Percentiles rank a stretch among this genome's conserved stretches.
phyloP scores from a whole-genome alignment of 2,113 vertebrate genomes.

The Oryzias woworae region DNA sequence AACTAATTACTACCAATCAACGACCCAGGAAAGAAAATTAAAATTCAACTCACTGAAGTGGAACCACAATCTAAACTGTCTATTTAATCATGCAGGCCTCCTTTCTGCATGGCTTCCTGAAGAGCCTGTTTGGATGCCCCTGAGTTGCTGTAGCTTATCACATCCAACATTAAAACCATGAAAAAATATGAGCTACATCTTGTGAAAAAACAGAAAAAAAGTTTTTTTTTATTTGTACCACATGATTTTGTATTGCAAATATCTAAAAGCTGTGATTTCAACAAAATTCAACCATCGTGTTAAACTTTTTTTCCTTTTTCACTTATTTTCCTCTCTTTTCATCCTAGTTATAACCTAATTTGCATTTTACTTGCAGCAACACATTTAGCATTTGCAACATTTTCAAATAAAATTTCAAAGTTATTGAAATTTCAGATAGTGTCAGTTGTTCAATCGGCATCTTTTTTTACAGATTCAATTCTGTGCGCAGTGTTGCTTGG shows the following conservation, averaged over 20 bases:
- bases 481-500: constrained; percentile 21
- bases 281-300: too few relatives aligned
- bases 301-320: too few relatives aligned
- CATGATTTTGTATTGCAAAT: too few relatives aligned
- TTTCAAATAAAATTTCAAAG: not conserved
- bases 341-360: too few relatives aligned
- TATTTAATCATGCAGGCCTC: constrained; percentile 57
- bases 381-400: not conserved
- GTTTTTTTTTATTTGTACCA: too few relatives aligned
- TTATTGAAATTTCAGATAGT: not conserved
- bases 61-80: constrained; percentile 68
- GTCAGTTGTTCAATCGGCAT: constrained; percentile 1
- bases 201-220: too few relatives aligned
- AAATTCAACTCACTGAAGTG: constrained; percentile 56
- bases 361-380: not conserved
- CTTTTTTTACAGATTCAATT: constrained; percentile 17
- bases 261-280: too few relatives aligned
- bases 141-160: constrained; percentile 36
- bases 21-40: constrained; percentile 58
- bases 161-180: constrained; percentile 11
- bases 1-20: constrained; percentile 60
- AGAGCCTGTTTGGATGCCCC: constrained; percentile 25
- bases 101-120: constrained; percentile 38
- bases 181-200: too few relatives aligned
- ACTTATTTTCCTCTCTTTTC: too few relatives aligned